These are phyloP conservation scores for Microctonus hyperodae DNA, from an alignment of 2,888 invertebrate species.

Conservation along the genomic window DNA sequence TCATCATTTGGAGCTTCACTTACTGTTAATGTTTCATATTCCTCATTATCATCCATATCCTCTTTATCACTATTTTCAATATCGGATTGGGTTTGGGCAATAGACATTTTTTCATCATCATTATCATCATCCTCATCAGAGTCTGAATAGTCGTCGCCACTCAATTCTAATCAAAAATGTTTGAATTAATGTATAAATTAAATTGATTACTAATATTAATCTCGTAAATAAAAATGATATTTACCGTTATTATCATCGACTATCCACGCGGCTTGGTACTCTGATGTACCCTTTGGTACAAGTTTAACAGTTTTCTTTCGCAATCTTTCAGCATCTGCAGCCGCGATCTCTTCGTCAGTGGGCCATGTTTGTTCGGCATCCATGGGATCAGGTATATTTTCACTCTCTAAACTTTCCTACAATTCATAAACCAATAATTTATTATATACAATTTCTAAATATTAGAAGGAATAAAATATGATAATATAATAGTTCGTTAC, in stretches of 20 bases:
- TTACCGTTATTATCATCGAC: constrained; percentile 72
- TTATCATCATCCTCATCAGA: constrained; percentile 65
- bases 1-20: constrained; percentile 58
- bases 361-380: constrained; percentile 98
- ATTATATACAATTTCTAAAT: background rate
- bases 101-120: constrained; percentile 50
- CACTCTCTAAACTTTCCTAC: constrained; percentile 75
- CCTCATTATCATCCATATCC: constrained; percentile 69
- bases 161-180: constrained; percentile 60
- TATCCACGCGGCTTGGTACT: constrained; percentile 96
- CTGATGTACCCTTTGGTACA: constrained; percentile 95
- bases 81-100: constrained; percentile 53
- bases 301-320: constrained; percentile 76
- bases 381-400: constrained; percentile 88
- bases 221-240: background rate
- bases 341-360: constrained; percentile 86
- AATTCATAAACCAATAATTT: constrained; percentile 20
- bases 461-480: no score
- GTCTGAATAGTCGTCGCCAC: constrained; percentile 65
- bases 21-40: constrained; percentile 69
- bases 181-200: constrained; percentile 22
- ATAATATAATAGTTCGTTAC: constrained; percentile 40
- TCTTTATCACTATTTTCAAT: constrained; percentile 57
- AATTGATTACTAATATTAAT: background rate
- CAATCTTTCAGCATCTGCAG: constrained; percentile 71